A percentile compares a stretch with the other conserved stretches of the same genome.
Conservation (phyloP, 2,797 vertebrate genomes). For the Chrysocyon brachyurus region DNA sequence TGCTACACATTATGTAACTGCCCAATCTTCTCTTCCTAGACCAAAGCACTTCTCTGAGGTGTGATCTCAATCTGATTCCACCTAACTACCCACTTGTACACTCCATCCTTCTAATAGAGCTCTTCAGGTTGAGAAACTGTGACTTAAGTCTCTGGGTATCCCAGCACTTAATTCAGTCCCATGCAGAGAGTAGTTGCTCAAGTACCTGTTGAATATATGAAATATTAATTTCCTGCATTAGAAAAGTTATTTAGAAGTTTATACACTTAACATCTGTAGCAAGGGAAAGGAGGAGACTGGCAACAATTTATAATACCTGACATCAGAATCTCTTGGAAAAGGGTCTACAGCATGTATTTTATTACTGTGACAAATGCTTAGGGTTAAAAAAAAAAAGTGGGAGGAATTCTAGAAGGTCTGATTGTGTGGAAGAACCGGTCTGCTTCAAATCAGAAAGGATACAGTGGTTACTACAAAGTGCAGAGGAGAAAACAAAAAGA, state of each 20-base stretch:
- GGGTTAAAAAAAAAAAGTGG: background rate
- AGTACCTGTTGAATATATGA: background rate
- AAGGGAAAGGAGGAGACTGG: background rate
- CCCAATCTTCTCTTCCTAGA: background rate
- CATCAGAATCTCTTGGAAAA: constrained; percentile 33
- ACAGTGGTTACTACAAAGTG: background rate
- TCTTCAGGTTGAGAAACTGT: background rate
- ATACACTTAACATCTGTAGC: background rate
- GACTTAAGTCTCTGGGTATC: background rate
- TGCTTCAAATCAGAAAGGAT: background rate
- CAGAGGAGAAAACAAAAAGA: background rate
- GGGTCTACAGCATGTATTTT: background rate
- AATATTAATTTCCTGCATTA: constrained; percentile 31
- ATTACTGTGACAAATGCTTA: background rate
- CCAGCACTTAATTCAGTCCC: constrained; percentile 22
- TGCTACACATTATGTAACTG: background rate
- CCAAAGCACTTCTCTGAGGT: background rate
- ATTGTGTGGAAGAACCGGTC: background rate
- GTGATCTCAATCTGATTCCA: background rate
- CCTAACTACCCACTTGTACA: background rate
- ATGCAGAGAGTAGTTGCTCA: constrained; percentile 13
- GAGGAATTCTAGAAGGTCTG: background rate
- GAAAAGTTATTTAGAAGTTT: constrained; percentile 22
- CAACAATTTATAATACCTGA: background rate
- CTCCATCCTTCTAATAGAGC: background rate